These are phyloP conservation scores for Zaprionus africanus DNA, from an alignment of 1,140 invertebrate genomes.

Conservation along the genomic window DNA sequence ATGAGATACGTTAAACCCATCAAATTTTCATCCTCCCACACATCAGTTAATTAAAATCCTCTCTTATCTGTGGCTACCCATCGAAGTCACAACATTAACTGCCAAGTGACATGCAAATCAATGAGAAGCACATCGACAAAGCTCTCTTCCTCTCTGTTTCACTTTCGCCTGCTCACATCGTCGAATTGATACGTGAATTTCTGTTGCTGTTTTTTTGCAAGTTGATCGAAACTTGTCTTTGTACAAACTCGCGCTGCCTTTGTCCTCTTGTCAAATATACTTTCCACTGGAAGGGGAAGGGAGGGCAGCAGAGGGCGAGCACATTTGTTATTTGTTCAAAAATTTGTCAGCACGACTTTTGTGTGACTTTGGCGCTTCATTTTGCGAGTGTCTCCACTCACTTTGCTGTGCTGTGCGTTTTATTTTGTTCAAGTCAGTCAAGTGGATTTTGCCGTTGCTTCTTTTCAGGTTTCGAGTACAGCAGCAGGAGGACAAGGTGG, in stretches of 20 bases:
- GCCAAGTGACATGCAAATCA: conserved; percentile 65
- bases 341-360: conserved; percentile 64
- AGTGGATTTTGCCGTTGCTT: conserved; percentile 38
- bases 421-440: conserved; percentile 56
- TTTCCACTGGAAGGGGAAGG: not conserved
- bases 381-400: conserved; percentile 36
- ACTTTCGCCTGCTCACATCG: not conserved
- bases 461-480: conserved; percentile 4
- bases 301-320: not conserved
- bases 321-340: conserved; percentile 71
- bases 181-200: conserved; percentile 5
- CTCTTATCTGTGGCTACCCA: not conserved
- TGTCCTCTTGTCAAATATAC: conserved; percentile 15
- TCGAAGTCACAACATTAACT: conserved; percentile 39
- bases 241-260: conserved; percentile 1
- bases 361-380: conserved; percentile 68
- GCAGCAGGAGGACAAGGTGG: not conserved
- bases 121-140: conserved; percentile 19
- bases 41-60: conserved; percentile 39
- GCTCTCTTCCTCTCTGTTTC: not conserved
- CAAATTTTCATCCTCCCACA: not conserved
- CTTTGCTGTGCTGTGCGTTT: conserved; percentile 29
- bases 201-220: conserved; percentile 22
- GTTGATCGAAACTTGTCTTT: conserved; percentile 25
- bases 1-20: too few relatives aligned